Conservation (phyloP, 2,113 vertebrate genomes). For the Pseudonaja textilis region DNA sequence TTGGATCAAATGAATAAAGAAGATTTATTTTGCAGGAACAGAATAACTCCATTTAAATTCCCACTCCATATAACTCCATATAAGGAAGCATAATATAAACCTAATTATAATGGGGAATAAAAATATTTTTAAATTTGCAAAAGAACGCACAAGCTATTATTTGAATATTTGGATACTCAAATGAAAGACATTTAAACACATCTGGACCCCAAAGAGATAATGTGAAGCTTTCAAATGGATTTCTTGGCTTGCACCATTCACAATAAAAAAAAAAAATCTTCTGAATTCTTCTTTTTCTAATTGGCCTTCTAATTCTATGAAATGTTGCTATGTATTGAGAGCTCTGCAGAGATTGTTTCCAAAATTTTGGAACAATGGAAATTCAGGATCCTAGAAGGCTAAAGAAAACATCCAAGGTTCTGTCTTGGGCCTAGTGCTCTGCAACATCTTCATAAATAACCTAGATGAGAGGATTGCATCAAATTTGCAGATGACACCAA, state of each 20-base stretch:
- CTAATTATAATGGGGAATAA: constrained; percentile 48
- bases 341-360: not conserved
- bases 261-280: constrained; percentile 18
- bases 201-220: constrained; percentile 18
- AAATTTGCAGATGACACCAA: not conserved
- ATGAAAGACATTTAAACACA: constrained; percentile 55
- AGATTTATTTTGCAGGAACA: constrained; percentile 65
- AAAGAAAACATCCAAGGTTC: not conserved
- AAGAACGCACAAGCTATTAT: constrained; percentile 26
- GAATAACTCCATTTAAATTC: constrained; percentile 12
- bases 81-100: constrained; percentile 43
- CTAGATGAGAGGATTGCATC: not conserved
- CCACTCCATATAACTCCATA: constrained; percentile 28
- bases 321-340: constrained; percentile 11
- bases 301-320: constrained; percentile 37
- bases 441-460: not conserved
- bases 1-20: constrained; percentile 69
- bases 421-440: not conserved
- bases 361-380: not conserved
- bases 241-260: constrained; percentile 54
- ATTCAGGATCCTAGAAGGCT: not conserved
- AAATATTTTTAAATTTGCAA: constrained; percentile 51
- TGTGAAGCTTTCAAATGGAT: constrained; percentile 39
- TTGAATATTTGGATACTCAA: constrained; percentile 42
- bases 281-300: constrained; percentile 40